Percentiles rank a stretch among this genome's conserved stretches.
These are phyloP conservation scores for Pseudorhiza aurosa DNA, from an alignment of 30 jellyfish, hydroid and myxozoan species.

Conservation along the genomic window DNA sequence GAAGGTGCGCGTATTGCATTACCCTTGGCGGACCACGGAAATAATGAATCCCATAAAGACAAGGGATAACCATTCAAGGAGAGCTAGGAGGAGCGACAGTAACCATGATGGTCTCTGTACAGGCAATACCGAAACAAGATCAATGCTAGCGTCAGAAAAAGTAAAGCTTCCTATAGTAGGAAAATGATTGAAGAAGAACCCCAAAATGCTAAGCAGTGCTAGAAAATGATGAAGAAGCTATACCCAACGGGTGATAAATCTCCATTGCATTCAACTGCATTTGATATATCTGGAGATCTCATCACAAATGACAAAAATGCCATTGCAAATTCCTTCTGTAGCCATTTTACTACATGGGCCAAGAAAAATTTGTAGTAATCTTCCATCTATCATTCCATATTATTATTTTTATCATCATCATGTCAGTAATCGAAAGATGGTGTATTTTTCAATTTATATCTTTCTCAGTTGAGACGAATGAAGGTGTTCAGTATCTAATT, in stretches of 20 bases:
- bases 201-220: slow-evolving; percentile 59
- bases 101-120: slow-evolving; percentile 61
- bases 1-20: slow-evolving; percentile 56
- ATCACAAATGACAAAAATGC: slow-evolving; percentile 53
- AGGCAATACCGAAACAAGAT: slow-evolving; percentile 71
- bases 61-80: slow-evolving; percentile 40
- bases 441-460: too few relatives aligned
- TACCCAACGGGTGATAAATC: slow-evolving; percentile 63
- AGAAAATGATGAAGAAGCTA: slow-evolving; percentile 65
- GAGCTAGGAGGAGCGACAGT: slow-evolving; percentile 67
- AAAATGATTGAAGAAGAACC: slow-evolving; percentile 59
- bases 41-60: slow-evolving; percentile 54
- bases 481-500: too few relatives aligned
- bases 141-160: slow-evolving; percentile 46
- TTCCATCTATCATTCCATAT: slow-evolving; percentile 69
- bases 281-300: slow-evolving; percentile 65
- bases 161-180: slow-evolving; percentile 64
- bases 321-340: slow-evolving; percentile 72
- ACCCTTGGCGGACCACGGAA: slow-evolving; percentile 70
- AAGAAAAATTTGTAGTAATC: slow-evolving; percentile 64
- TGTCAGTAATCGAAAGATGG: too few relatives aligned
- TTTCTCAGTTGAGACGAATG: too few relatives aligned
- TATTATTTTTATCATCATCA: too few relatives aligned
- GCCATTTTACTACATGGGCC: slow-evolving; percentile 61
- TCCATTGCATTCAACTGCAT: slow-evolving; percentile 49